phyloP scores from a whole-genome alignment of 1,140 invertebrate species.

The Stratiolaelaps scimitus region DNA sequence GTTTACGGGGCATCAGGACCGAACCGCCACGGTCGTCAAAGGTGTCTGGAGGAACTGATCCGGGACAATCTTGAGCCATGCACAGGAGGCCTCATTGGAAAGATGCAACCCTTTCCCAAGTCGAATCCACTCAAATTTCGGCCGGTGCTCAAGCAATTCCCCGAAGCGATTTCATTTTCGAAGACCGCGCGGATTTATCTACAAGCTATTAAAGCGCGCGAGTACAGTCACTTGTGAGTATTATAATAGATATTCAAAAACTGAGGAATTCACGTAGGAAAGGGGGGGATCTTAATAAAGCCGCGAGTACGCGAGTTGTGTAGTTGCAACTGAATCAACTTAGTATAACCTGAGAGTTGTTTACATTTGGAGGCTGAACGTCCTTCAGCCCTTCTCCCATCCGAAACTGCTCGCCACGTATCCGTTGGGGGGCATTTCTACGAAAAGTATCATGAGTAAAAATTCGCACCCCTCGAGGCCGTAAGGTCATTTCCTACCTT shows the following conservation, averaged over 20 bases:
- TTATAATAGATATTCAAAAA: too few species aligned
- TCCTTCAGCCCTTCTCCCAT: too few species aligned
- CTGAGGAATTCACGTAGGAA: too few species aligned
- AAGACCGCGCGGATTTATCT: background rate
- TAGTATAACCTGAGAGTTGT: too few species aligned
- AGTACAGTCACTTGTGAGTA: background rate
- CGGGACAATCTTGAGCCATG: background rate
- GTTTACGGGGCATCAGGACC: background rate
- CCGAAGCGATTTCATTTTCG: background rate
- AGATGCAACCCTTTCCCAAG: background rate
- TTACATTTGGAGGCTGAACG: too few species aligned
- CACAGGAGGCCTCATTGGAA: background rate
- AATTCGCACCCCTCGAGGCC: too few species aligned
- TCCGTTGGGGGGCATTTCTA: too few species aligned
- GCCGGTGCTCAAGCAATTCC: background rate
- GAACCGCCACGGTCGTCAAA: background rate
- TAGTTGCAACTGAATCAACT: too few species aligned
- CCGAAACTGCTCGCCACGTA: too few species aligned
- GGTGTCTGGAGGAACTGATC: background rate
- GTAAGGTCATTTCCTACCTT: too few species aligned
- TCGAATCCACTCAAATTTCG: slow-evolving; percentile 1
- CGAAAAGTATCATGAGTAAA: too few species aligned
- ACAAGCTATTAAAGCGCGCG: background rate
- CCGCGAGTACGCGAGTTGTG: background rate
- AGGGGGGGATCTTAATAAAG: too few species aligned